These are phyloP conservation scores for Tupaia tana DNA, from an alignment of 2,113 vertebrate species.

Conservation along the genomic window DNA sequence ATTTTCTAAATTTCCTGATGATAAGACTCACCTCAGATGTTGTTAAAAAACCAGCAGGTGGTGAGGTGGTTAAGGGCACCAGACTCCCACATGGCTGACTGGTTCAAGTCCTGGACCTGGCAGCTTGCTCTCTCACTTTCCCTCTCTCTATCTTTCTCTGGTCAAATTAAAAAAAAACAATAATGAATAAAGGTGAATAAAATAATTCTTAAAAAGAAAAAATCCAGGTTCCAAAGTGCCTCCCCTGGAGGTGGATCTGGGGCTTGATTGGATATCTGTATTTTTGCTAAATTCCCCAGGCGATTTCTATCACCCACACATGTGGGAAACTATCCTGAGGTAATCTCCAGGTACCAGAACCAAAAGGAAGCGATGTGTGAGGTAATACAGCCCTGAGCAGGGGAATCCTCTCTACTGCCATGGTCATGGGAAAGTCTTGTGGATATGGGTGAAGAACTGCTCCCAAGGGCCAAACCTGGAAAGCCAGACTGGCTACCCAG, in stretches of 20 bases:
- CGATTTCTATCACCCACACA: background rate
- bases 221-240: background rate
- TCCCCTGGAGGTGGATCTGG: background rate
- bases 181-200: too few relatives aligned
- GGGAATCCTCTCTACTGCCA: background rate
- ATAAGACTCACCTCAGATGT: constrained; percentile 1
- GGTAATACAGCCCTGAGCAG: background rate
- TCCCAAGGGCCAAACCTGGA: background rate
- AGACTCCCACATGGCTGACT: too few relatives aligned
- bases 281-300: constrained; percentile 30
- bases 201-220: too few relatives aligned
- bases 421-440: background rate
- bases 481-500: background rate
- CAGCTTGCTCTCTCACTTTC: too few relatives aligned
- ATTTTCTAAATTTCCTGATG: constrained; percentile 37
- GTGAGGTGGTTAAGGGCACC: too few relatives aligned
- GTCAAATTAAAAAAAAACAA: too few relatives aligned
- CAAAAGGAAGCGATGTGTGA: background rate
- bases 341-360: background rate
- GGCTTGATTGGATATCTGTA: background rate
- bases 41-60: background rate
- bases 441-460: background rate
- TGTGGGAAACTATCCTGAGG: constrained; percentile 8
- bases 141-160: too few relatives aligned
- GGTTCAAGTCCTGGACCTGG: too few relatives aligned